These are phyloP conservation scores for Cariama cristata DNA, from an alignment of 2,113 vertebrate genomes.

Conservation along the genomic window DNA sequence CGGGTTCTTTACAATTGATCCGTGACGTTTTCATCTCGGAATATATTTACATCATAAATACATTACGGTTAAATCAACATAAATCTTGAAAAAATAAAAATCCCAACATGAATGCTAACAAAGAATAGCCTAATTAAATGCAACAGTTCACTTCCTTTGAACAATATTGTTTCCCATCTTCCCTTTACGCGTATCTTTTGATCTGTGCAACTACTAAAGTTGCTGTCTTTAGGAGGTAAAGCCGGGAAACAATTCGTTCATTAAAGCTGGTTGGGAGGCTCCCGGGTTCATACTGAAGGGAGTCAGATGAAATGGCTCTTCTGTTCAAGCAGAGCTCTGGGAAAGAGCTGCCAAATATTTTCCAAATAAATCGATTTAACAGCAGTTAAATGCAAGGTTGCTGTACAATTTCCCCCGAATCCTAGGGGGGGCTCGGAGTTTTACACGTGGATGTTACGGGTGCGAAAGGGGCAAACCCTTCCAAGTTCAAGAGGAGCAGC, in stretches of 20 bases:
- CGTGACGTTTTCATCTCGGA: slow-evolving; percentile 80
- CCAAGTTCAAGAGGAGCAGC: slow-evolving; percentile 3
- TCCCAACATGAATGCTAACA: slow-evolving; percentile 74
- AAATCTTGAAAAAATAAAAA: slow-evolving; percentile 36
- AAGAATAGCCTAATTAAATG: slow-evolving; percentile 81
- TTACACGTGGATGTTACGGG: neutral
- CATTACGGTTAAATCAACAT: slow-evolving; percentile 77
- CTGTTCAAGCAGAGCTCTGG: slow-evolving; percentile 11
- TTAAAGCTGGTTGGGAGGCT: slow-evolving; percentile 65
- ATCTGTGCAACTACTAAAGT: slow-evolving; percentile 76
- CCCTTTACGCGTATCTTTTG: slow-evolving; percentile 68
- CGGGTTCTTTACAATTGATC: slow-evolving; percentile 85
- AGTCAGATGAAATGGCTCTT: slow-evolving; percentile 44
- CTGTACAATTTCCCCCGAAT: neutral
- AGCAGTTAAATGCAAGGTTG: slow-evolving; percentile 41
- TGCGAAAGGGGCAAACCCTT: neutral
- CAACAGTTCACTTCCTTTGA: slow-evolving; percentile 79
- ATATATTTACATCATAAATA: slow-evolving; percentile 85
- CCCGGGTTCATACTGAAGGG: slow-evolving; percentile 35
- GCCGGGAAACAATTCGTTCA: slow-evolving; percentile 73
- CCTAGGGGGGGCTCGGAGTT: neutral
- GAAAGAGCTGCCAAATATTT: slow-evolving; percentile 49
- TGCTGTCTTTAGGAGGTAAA: slow-evolving; percentile 70
- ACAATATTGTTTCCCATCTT: slow-evolving; percentile 74
- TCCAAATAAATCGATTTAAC: slow-evolving; percentile 57